These are phyloP conservation scores for Psix sp. DNA, from an alignment of 1,140 invertebrate species.

Conservation along the genomic window DNA sequence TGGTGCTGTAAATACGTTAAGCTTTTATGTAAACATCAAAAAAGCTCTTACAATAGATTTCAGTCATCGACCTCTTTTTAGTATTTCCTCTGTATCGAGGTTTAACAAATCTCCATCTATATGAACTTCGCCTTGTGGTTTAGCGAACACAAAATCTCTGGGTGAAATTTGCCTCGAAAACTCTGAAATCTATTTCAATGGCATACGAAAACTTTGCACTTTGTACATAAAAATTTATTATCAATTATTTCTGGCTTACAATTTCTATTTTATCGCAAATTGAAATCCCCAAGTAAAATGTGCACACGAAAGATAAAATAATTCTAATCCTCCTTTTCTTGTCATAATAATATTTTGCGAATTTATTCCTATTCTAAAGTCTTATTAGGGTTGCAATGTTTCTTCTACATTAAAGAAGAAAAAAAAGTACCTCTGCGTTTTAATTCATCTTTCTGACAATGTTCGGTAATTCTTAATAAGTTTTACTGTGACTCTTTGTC, in stretches of 20 bases:
- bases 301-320: too few species aligned
- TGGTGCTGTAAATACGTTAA: conserved; percentile 1
- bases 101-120: conserved; percentile 15
- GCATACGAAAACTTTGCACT: background rate
- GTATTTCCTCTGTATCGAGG: conserved; percentile 8
- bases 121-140: conserved; percentile 8
- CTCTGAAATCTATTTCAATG: background rate
- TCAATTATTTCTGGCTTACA: too few species aligned
- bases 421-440: too few species aligned
- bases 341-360: too few species aligned
- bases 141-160: conserved; percentile 45
- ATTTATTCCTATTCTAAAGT: too few species aligned
- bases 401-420: conserved; percentile 16
- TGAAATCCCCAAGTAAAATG: too few species aligned
- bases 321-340: too few species aligned
- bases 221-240: too few species aligned
- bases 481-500: conserved; percentile 33
- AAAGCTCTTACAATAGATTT: conserved; percentile 22
- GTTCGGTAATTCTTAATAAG: conserved; percentile 52
- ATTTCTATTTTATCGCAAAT: too few species aligned
- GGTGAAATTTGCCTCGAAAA: background rate
- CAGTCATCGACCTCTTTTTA: conserved; percentile 4
- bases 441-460: conserved; percentile 7
- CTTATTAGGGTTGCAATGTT: too few species aligned
- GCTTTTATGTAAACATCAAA: conserved; percentile 3